These are phyloP conservation scores for Tipula vernalis DNA, from an alignment of 2,888 invertebrate genomes.

Conservation along the genomic window DNA sequence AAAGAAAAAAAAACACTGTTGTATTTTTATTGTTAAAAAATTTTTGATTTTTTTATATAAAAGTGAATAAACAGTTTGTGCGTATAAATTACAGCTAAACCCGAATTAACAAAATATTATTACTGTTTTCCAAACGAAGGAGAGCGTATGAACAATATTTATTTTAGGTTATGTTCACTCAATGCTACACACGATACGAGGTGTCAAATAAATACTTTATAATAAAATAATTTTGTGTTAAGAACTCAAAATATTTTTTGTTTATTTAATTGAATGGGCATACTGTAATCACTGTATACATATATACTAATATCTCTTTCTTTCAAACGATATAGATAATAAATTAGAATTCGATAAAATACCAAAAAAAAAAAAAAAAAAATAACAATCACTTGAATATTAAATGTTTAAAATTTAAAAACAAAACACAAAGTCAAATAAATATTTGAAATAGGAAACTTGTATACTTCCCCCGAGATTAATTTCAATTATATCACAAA, in stretches of 20 bases:
- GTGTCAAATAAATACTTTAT: constrained; percentile 5
- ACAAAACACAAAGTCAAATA: background rate
- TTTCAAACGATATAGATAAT: background rate
- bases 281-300: background rate
- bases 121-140: background rate
- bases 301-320: background rate
- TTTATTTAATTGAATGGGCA: background rate
- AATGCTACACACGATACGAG: background rate
- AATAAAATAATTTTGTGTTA: background rate
- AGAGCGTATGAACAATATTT: background rate
- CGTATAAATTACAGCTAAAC: background rate
- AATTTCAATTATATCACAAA: background rate
- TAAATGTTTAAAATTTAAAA: background rate
- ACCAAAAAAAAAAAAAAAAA: background rate
- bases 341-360: background rate
- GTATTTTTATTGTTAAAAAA: background rate
- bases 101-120: background rate
- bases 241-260: background rate
- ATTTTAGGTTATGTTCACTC: background rate
- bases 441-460: background rate
- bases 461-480: background rate
- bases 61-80: background rate
- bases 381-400: background rate
- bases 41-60: background rate
- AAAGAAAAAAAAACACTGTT: background rate